These are phyloP conservation scores for Eremophila alpestris DNA, from an alignment of 2,797 vertebrate genomes.

Conservation along the genomic window DNA sequence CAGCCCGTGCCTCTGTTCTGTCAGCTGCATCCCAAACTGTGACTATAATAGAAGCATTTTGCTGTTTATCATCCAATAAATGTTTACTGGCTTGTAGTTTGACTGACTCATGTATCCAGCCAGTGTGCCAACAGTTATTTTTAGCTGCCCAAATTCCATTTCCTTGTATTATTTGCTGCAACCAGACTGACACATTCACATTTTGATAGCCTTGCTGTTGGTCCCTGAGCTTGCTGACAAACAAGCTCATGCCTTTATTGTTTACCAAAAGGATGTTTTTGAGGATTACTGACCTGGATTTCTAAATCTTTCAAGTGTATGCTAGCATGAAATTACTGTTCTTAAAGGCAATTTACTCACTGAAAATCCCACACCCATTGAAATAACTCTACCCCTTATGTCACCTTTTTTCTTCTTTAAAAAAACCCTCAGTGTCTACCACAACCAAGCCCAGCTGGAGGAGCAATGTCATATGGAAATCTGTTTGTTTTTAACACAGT, in stretches of 20 bases:
- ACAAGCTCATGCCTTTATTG: not conserved
- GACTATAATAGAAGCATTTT: not conserved
- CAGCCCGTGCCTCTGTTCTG: not conserved
- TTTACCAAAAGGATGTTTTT: constrained; percentile 4
- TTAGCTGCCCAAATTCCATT: not conserved
- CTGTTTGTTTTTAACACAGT: not conserved
- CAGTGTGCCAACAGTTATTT: not conserved
- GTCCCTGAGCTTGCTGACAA: not conserved
- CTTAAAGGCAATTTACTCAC: constrained; percentile 15
- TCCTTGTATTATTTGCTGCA: not conserved
- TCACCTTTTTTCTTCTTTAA: not conserved
- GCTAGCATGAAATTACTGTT: constrained; percentile 20
- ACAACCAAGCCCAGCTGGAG: not conserved
- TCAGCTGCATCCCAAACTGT: not conserved
- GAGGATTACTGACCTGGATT: constrained; percentile 9
- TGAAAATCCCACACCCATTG: not conserved
- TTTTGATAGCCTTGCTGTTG: not conserved
- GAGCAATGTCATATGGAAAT: not conserved
- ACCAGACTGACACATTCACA: not conserved
- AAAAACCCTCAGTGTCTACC: accelerated
- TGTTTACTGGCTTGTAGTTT: not conserved
- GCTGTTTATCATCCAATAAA: not conserved
- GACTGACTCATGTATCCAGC: not conserved
- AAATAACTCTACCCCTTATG: not conserved
- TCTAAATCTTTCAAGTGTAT: constrained; percentile 19